phyloP scores from a whole-genome alignment of 2,888 invertebrate species.

The Terebella lapidaria region DNA sequence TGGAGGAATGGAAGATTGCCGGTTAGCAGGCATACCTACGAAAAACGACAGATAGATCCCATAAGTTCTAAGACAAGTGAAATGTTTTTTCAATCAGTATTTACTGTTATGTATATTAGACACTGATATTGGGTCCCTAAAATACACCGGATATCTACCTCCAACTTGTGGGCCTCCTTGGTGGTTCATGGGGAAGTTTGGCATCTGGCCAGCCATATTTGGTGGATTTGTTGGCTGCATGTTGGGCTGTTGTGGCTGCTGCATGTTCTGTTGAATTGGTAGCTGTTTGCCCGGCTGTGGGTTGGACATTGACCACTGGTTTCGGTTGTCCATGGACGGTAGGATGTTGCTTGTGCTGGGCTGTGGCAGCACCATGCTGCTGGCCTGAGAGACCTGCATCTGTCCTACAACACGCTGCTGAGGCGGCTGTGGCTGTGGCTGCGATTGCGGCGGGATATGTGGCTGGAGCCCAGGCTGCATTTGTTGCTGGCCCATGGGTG shows the following conservation, averaged over 20 bases:
- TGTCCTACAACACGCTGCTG: neutral
- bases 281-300: slow-evolving; percentile 10
- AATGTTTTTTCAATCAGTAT: no score
- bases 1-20: neutral
- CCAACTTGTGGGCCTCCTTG: no score
- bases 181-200: no score
- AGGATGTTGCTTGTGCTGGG: no score
- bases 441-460: slow-evolving; percentile 1
- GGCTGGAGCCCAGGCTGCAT: slow-evolving; percentile 12
- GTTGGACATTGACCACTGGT: slow-evolving; percentile 1
- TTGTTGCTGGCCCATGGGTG: neutral
- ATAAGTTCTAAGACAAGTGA: no score
- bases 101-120: no score
- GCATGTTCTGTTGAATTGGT: slow-evolving; percentile 6
- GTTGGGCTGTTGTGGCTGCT: slow-evolving; percentile 15
- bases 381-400: neutral
- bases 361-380: no score
- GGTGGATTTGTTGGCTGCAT: neutral
- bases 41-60: neutral
- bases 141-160: no score
- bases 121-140: no score
- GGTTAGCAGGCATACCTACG: neutral
- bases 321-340: neutral
- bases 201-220: neutral
- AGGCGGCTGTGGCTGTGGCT: slow-evolving; percentile 3